These are phyloP conservation scores for Oenanthe oenanthe DNA, from an alignment of 2,113 vertebrate species.

Conservation along the genomic window DNA sequence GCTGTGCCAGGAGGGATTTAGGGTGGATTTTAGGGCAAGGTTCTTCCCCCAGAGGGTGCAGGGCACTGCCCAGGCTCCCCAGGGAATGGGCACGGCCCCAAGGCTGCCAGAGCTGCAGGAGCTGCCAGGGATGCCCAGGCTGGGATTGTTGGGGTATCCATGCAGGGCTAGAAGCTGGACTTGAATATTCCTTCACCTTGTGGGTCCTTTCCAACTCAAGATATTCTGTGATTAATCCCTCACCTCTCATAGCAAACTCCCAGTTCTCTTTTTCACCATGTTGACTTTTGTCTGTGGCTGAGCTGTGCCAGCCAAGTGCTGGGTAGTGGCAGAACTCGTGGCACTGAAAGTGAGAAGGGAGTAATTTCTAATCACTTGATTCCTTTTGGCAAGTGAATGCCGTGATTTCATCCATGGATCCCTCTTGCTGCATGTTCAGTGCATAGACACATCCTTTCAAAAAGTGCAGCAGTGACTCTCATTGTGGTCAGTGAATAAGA, in stretches of 20 bases:
- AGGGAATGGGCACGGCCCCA: not conserved
- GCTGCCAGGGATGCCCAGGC: not conserved
- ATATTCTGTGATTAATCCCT: not conserved
- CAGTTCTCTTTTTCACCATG: not conserved
- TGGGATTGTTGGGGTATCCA: not conserved
- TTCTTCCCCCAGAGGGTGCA: not conserved
- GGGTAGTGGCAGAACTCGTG: not conserved
- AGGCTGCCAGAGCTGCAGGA: not conserved
- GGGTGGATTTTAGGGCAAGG: fast-evolving
- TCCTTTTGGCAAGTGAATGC: not conserved
- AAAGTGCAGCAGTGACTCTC: not conserved
- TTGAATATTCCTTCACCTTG: not conserved
- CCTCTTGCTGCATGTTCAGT: not conserved
- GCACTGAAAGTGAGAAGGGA: not conserved
- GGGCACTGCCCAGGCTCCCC: not conserved
- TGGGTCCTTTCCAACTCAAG: not conserved
- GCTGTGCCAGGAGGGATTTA: not conserved
- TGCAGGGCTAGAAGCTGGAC: too few relatives aligned
- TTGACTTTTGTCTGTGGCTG: not conserved
- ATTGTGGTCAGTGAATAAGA: not conserved
- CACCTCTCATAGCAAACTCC: not conserved
- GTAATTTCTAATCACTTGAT: not conserved
- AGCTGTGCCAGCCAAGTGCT: not conserved
- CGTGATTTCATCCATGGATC: not conserved
- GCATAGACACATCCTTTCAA: not conserved